Evolutionary conservation across 2,797 vertebrate genomes (phyloP).

Genomic region (Rhinichthys osculus): DNA sequence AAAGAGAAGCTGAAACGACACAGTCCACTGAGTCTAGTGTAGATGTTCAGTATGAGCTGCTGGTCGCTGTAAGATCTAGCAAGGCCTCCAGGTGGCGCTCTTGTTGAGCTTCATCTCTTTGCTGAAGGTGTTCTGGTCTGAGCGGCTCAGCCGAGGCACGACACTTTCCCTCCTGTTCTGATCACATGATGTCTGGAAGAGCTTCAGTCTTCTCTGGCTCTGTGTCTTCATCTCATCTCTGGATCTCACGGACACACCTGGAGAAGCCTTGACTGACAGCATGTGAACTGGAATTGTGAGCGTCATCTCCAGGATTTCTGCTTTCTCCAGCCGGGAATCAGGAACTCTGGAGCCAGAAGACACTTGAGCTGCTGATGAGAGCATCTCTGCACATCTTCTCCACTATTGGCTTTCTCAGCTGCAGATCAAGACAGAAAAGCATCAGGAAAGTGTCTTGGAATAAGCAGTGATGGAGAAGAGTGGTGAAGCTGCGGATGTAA

Average conservation of each 20-base stretch:
- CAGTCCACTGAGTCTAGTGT: neutral
- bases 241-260: neutral
- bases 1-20: neutral
- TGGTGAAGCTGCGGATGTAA: neutral
- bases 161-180: constrained; percentile 28
- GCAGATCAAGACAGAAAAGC: constrained; percentile 15
- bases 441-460: neutral
- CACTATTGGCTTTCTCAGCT: constrained; percentile 49
- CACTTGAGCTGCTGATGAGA: constrained; percentile 49
- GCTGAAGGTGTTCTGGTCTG: constrained; percentile 44
- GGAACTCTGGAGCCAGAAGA: constrained; percentile 71
- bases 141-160: neutral
- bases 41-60: neutral
- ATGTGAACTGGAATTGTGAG: constrained; percentile 47
- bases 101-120: constrained; percentile 31
- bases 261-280: constrained; percentile 61
- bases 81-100: constrained; percentile 49
- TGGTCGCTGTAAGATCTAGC: constrained; percentile 7
- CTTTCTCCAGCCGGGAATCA: constrained; percentile 84
- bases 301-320: constrained; percentile 83
- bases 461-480: neutral
- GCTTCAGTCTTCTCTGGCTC: neutral
- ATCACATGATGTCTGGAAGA: constrained; percentile 27
- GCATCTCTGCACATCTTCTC: constrained; percentile 63
- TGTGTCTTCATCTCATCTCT: neutral